These are phyloP conservation scores for Hirtodrosophila histrioides DNA, from an alignment of 2,888 invertebrate genomes.

Conservation along the genomic window DNA sequence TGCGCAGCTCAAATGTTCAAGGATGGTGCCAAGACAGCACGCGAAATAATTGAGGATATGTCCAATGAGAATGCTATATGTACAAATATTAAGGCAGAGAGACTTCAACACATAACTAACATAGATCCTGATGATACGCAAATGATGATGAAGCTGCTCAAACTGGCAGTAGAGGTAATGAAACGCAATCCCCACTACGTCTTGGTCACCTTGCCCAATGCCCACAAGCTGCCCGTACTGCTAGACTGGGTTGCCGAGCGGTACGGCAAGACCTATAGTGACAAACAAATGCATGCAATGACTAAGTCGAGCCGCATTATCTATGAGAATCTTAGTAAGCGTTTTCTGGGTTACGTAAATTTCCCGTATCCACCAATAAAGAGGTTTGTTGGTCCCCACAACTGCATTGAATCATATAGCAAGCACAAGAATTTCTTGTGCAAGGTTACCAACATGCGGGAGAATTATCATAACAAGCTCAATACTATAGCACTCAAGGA, in stretches of 20 bases:
- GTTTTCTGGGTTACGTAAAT: background rate
- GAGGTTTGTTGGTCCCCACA: background rate
- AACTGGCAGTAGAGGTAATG: constrained; percentile 50
- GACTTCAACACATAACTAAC: background rate
- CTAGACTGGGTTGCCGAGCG: constrained; percentile 67
- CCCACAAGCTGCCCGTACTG: constrained; percentile 65
- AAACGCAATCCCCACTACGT: constrained; percentile 66
- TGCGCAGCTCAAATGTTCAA: background rate
- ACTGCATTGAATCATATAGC: constrained; percentile 4
- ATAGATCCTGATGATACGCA: constrained; percentile 63
- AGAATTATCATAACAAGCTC: constrained; percentile 19
- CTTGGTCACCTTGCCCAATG: constrained; percentile 72
- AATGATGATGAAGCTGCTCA: constrained; percentile 49
- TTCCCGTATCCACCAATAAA: background rate
- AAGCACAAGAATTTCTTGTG: background rate
- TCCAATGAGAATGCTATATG: no score
- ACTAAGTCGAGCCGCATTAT: constrained; percentile 26
- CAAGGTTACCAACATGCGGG: background rate
- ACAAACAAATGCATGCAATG: constrained; percentile 28
- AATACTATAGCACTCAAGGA: constrained; percentile 41
- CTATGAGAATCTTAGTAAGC: constrained; percentile 6
- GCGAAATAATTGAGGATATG: background rate
- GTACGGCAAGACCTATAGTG: constrained; percentile 58
- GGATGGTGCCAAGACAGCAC: background rate
- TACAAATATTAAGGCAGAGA: background rate